These are phyloP conservation scores for Amblyjoppa proteus DNA, from an alignment of 2,888 invertebrate genomes.

Conservation along the genomic window DNA sequence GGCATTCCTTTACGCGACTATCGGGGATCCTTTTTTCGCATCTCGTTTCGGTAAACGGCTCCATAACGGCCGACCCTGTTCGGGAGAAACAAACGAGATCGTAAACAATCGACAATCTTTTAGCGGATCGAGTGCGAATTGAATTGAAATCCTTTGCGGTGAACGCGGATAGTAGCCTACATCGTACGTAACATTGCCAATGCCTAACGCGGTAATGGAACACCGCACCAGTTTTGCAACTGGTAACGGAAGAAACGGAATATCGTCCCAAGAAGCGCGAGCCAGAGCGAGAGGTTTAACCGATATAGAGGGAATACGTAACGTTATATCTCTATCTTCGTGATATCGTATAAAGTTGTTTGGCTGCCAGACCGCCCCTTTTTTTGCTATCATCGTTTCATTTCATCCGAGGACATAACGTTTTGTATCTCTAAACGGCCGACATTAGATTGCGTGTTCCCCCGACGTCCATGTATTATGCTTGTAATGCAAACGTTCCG, in stretches of 20 bases:
- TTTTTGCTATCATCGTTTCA: constrained; percentile 25
- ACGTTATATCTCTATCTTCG: constrained; percentile 63
- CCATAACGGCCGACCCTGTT: constrained; percentile 25
- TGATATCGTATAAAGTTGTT: constrained; percentile 66
- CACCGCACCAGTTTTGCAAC: constrained; percentile 59
- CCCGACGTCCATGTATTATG: constrained; percentile 1
- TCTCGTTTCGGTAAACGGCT: constrained; percentile 26
- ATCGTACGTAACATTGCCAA: constrained; percentile 8
- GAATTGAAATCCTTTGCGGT: not conserved
- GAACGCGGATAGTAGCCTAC: not conserved
- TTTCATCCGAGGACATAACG: constrained; percentile 44
- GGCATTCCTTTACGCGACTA: constrained; percentile 48
- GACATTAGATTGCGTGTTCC: constrained; percentile 39
- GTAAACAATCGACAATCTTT: constrained; percentile 13
- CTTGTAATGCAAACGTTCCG: constrained; percentile 13
- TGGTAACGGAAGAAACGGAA: constrained; percentile 59
- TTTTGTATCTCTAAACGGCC: constrained; percentile 46
- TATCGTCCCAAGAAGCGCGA: constrained; percentile 57
- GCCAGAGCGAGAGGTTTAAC: constrained; percentile 38
- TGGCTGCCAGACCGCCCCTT: constrained; percentile 19
- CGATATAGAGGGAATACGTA: constrained; percentile 49
- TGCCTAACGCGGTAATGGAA: constrained; percentile 53
- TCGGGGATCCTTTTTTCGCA: constrained; percentile 23
- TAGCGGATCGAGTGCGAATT: not conserved
- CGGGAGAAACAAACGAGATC: not conserved